Percentiles rank a stretch among this genome's conserved stretches.
Conservation (phyloP, 1,140 invertebrate species). For the Ladona fulva region DNA sequence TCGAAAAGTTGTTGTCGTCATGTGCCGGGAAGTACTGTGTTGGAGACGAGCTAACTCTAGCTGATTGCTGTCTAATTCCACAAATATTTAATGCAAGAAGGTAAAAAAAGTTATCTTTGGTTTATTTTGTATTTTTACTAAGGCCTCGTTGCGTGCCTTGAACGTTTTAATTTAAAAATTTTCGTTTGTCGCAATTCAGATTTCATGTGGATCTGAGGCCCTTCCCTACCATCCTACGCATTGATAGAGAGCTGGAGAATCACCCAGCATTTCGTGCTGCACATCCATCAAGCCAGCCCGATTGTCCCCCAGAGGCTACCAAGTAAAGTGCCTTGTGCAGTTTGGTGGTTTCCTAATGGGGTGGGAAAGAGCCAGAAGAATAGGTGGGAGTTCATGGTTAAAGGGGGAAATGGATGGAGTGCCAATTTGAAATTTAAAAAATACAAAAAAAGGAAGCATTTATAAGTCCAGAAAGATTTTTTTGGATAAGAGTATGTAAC, state of each 20-base stretch:
- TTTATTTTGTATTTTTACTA: slow-evolving; percentile 12
- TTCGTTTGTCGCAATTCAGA: slow-evolving; percentile 36
- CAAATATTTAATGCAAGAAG: slow-evolving; percentile 85
- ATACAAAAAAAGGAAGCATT: background rate
- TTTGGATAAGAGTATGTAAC: slow-evolving; percentile 10
- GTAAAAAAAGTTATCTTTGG: slow-evolving; percentile 34
- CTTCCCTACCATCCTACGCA: slow-evolving; percentile 80
- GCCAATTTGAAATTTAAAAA: background rate
- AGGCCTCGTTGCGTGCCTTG: background rate
- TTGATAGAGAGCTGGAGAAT: slow-evolving; percentile 75
- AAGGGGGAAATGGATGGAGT: background rate
- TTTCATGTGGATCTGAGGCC: slow-evolving; percentile 84
- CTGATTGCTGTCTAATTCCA: slow-evolving; percentile 90
- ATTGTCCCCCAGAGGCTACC: slow-evolving; percentile 74
- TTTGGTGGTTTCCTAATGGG: background rate
- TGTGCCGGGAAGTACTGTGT: slow-evolving; percentile 89
- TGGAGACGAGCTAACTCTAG: slow-evolving; percentile 85
- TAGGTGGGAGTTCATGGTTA: background rate
- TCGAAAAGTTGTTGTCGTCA: slow-evolving; percentile 76
- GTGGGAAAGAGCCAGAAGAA: background rate
- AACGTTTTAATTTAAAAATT: background rate
- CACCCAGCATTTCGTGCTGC: slow-evolving; percentile 81
- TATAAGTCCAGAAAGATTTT: background rate
- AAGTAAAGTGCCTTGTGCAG: background rate
- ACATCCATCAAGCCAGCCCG: slow-evolving; percentile 81